Evolutionary conservation across 2,797 vertebrate species (phyloP).

Genomic region (Sciaenops ocellatus): DNA sequence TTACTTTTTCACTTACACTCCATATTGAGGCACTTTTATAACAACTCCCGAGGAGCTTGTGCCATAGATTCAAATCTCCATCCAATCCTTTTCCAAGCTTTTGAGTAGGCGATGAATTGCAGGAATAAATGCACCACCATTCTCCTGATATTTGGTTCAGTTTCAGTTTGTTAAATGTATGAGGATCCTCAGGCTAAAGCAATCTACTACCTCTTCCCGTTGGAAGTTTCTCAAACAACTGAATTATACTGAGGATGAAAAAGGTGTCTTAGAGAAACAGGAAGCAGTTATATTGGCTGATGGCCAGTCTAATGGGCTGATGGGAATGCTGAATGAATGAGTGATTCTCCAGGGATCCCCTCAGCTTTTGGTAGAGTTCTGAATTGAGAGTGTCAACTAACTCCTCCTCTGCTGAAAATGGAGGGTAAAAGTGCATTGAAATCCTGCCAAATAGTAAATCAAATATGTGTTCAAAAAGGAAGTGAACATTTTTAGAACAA

Average conservation of each 20-base stretch:
- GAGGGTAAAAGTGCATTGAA: slow-evolving; percentile 83
- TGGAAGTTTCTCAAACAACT: slow-evolving; percentile 78
- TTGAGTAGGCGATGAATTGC: slow-evolving; percentile 65
- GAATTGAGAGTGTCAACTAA: slow-evolving; percentile 82
- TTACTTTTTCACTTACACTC: slow-evolving; percentile 66
- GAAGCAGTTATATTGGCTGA: slow-evolving; percentile 83
- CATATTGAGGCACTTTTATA: slow-evolving; percentile 57
- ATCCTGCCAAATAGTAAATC: slow-evolving; percentile 85
- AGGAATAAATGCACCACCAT: slow-evolving; percentile 63
- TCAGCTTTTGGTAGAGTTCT: slow-evolving; percentile 75
- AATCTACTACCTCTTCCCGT: slow-evolving; percentile 63
- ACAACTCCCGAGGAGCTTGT: slow-evolving; percentile 37
- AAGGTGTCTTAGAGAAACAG: slow-evolving; percentile 83
- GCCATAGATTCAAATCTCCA: slow-evolving; percentile 57
- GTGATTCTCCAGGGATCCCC: slow-evolving; percentile 76
- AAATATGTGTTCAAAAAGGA: slow-evolving; percentile 84
- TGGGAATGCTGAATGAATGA: slow-evolving; percentile 83
- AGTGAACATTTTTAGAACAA: slow-evolving; percentile 83
- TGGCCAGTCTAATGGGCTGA: slow-evolving; percentile 84
- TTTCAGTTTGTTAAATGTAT: slow-evolving; percentile 69
- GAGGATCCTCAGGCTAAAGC: slow-evolving; percentile 68
- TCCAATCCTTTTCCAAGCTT: slow-evolving; percentile 45
- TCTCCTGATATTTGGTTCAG: slow-evolving; percentile 60
- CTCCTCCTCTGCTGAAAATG: slow-evolving; percentile 80
- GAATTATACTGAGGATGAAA: slow-evolving; percentile 78